These are phyloP conservation scores for Basileuterus tristriatus DNA, from an alignment of 2,797 vertebrate genomes.

Conservation along the genomic window DNA sequence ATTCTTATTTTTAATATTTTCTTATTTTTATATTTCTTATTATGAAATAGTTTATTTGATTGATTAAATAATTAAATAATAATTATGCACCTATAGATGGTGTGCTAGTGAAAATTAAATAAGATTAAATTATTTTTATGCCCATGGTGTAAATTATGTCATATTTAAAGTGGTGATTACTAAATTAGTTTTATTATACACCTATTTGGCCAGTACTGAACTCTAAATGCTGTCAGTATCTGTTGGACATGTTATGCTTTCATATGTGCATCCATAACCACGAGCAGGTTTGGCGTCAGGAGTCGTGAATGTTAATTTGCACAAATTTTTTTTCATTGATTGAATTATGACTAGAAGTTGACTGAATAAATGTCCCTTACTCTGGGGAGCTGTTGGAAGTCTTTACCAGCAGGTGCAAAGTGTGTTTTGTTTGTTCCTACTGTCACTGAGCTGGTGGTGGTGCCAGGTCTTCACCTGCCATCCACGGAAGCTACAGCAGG, in stretches of 20 bases:
- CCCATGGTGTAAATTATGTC: not conserved
- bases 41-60: not conserved
- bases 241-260: not conserved
- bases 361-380: not conserved
- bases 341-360: not conserved
- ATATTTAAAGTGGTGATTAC: not conserved
- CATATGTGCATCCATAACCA: not conserved
- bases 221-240: not conserved
- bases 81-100: not conserved
- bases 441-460: not conserved
- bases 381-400: not conserved
- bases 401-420: not conserved
- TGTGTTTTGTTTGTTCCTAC: slow-evolving; percentile 17
- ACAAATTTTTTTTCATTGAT: slow-evolving; percentile 3
- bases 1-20: not conserved
- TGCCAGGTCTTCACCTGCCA: not conserved
- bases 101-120: not conserved
- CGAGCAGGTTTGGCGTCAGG: not conserved
- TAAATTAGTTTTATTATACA: not conserved
- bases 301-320: not conserved
- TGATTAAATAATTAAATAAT: not conserved
- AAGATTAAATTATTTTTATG: not conserved
- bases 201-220: not conserved
- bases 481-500: not conserved
- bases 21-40: not conserved